Conservation (phyloP, 2,888 invertebrate species). For the Orchestes rusci region DNA sequence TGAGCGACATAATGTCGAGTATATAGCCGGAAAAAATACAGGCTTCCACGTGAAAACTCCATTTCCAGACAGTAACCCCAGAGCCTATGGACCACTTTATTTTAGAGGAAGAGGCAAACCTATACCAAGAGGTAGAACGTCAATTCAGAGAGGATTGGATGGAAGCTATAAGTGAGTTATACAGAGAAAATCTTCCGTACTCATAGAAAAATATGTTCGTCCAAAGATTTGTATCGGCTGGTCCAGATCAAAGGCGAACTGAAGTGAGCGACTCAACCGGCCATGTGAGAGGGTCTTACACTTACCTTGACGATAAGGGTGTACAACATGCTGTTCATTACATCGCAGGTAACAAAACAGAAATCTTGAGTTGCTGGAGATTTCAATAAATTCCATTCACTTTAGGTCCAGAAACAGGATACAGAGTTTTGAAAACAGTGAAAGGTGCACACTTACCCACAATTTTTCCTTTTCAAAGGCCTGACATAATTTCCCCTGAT, state of each 20-base stretch:
- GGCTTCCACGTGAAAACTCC: constrained; percentile 70
- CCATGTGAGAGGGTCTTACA: constrained; percentile 68
- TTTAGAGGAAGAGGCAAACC: constrained; percentile 58
- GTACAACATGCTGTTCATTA: constrained; percentile 70
- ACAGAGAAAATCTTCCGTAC: background rate
- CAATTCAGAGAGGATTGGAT: constrained; percentile 63
- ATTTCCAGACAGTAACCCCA: constrained; percentile 59
- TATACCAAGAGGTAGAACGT: constrained; percentile 60
- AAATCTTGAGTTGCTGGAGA: too few relatives aligned
- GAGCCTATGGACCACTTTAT: constrained; percentile 55
- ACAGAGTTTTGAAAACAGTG: constrained; percentile 63
- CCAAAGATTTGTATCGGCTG: constrained; percentile 62
- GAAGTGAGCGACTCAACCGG: constrained; percentile 67
- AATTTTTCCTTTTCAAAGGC: constrained; percentile 48
- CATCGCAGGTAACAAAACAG: constrained; percentile 53
- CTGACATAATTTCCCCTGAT: constrained; percentile 46
- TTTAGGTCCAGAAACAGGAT: constrained; percentile 64
- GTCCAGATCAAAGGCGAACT: constrained; percentile 68
- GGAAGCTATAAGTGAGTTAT: constrained; percentile 58
- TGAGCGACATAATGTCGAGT: constrained; percentile 67
- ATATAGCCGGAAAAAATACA: constrained; percentile 66
- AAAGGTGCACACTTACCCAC: constrained; percentile 60
- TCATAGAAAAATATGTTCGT: background rate
- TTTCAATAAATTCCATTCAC: background rate
- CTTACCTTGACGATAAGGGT: constrained; percentile 71